phyloP scores from a whole-genome alignment of 2,113 vertebrate genomes.

The Misgurnus anguillicaudatus region DNA sequence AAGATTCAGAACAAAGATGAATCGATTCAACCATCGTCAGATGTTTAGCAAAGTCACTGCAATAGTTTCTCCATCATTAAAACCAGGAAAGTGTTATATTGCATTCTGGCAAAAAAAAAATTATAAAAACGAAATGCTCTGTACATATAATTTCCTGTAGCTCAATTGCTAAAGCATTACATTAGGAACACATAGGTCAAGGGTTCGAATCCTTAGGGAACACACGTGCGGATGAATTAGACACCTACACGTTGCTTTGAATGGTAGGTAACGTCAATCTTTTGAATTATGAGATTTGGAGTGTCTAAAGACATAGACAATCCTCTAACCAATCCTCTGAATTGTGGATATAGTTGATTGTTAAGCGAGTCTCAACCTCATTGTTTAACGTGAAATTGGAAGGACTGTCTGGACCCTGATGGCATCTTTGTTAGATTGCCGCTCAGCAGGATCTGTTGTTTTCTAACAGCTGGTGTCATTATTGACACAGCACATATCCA shows the following conservation, averaged over 20 bases:
- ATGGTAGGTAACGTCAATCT: too few relatives aligned
- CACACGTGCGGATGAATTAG: too few relatives aligned
- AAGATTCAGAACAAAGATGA: conserved; percentile 47
- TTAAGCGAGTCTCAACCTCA: background rate
- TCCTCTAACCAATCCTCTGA: too few relatives aligned
- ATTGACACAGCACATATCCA: background rate
- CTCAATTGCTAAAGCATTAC: too few relatives aligned
- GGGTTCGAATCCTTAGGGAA: too few relatives aligned
- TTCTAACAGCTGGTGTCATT: background rate
- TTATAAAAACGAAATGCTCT: conserved; percentile 8
- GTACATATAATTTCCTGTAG: background rate
- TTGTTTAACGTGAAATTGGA: background rate
- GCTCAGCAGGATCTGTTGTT: background rate
- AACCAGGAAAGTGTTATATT: conserved; percentile 29
- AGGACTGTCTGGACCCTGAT: background rate
- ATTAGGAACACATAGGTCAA: too few relatives aligned
- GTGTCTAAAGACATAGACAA: too few relatives aligned
- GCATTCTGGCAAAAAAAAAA: conserved; percentile 18
- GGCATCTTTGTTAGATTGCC: background rate
- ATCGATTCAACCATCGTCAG: conserved; percentile 55
- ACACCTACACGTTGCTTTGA: too few relatives aligned
- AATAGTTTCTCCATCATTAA: conserved; percentile 24
- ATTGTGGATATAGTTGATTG: background rate
- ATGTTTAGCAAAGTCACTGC: conserved; percentile 32
- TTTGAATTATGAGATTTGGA: too few relatives aligned